Evolutionary conservation across 2,113 vertebrate genomes (phyloP).

Genomic region (Coracopsis vasa): DNA sequence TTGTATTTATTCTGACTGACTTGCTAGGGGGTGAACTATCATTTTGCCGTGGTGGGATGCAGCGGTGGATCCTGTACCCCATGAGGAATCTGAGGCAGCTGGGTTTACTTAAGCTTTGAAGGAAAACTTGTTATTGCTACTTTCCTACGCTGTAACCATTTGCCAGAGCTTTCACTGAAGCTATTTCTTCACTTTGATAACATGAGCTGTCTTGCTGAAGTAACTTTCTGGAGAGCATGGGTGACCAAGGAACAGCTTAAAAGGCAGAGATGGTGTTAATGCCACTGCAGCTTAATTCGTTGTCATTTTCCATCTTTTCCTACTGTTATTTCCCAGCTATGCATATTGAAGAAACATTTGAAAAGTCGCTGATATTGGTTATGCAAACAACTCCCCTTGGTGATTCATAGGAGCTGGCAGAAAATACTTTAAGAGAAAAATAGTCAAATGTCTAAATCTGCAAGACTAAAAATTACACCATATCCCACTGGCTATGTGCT

Average conservation of each 20-base stretch:
- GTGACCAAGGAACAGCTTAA: background rate
- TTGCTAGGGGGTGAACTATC: fast-evolving
- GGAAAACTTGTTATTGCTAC: background rate
- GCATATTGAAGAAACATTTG: background rate
- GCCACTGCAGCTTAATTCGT: background rate
- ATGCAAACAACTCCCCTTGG: background rate
- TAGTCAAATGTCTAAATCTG: background rate
- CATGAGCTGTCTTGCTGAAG: background rate
- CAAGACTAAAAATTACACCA: background rate
- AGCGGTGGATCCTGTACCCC: background rate
- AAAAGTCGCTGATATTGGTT: background rate
- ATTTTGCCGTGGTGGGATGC: background rate
- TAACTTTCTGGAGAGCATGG: background rate
- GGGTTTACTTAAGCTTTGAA: background rate
- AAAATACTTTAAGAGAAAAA: background rate
- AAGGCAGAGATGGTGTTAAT: background rate
- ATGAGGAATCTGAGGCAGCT: background rate
- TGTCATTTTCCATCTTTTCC: background rate
- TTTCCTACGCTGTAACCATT: fast-evolving
- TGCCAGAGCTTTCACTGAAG: background rate
- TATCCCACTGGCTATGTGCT: background rate
- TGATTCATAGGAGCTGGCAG: background rate
- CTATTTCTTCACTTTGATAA: background rate
- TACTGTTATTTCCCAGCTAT: background rate
- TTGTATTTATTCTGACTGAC: background rate